These are phyloP conservation scores for Pachypsylla venusta DNA, from an alignment of 1,140 invertebrate species.

Conservation along the genomic window DNA sequence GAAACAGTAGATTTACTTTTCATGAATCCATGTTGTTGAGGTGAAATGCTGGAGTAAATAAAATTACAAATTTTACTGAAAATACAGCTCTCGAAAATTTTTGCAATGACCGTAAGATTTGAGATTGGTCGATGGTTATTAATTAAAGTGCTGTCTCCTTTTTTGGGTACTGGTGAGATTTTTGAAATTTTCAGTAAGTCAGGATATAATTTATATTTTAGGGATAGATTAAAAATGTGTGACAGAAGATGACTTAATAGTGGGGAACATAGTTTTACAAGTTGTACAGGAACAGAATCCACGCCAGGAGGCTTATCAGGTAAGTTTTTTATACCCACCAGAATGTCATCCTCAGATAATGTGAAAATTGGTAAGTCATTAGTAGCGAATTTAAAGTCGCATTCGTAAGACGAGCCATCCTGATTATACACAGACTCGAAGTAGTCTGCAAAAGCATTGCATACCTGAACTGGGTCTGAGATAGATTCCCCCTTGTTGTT, in stretches of 20 bases:
- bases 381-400: background rate
- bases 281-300: background rate
- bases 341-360: background rate
- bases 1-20: background rate
- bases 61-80: background rate
- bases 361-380: background rate
- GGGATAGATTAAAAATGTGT: conserved; percentile 8
- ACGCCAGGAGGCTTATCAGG: background rate
- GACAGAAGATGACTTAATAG: background rate
- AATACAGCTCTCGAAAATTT: background rate
- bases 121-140: background rate
- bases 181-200: conserved; percentile 4
- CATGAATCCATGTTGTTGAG: conserved; percentile 3
- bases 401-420: background rate
- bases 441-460: background rate
- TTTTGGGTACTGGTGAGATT: conserved; percentile 4
- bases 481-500: background rate
- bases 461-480: background rate
- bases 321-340: background rate
- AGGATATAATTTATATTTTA: background rate
- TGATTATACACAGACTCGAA: conserved; percentile 2
- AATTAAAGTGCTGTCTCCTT: background rate
- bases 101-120: background rate
- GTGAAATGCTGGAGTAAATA: background rate
- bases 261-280: background rate